Conservation (phyloP, 2,113 vertebrate genomes). For the Collichthys lucidus region DNA sequence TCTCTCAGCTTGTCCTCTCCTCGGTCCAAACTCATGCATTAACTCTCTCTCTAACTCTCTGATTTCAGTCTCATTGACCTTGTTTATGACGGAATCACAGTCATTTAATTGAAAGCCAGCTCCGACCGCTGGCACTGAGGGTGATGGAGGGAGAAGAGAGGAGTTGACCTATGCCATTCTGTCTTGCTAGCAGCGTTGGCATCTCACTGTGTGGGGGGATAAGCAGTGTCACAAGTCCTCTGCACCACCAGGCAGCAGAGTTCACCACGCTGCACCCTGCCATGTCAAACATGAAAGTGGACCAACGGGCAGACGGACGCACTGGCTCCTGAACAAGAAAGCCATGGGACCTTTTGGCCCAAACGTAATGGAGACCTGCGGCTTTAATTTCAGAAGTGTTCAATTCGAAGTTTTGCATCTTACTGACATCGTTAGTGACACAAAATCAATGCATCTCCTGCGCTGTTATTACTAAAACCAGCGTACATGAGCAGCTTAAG, state of each 20-base stretch:
- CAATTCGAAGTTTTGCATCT: constrained; percentile 7
- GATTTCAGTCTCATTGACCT: constrained; percentile 66
- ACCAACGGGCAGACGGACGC: constrained; percentile 38
- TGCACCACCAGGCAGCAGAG: constrained; percentile 45
- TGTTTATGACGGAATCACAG: constrained; percentile 73
- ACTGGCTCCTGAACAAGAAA: constrained; percentile 33
- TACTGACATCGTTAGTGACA: constrained; percentile 1
- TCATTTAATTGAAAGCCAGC: constrained; percentile 70
- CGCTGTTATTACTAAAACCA: background rate
- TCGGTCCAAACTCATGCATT: constrained; percentile 13
- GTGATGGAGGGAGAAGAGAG: constrained; percentile 54
- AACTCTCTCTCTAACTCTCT: constrained; percentile 2
- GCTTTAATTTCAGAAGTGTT: constrained; percentile 8
- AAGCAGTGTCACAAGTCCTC: constrained; percentile 60
- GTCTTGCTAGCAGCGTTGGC: constrained; percentile 41
- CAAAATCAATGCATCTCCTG: background rate
- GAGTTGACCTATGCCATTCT: constrained; percentile 63
- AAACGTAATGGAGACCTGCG: background rate
- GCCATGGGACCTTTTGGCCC: constrained; percentile 11
- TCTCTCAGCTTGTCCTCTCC: constrained; percentile 31
- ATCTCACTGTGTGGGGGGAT: constrained; percentile 37
- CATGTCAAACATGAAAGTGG: constrained; percentile 58
- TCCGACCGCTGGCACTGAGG: constrained; percentile 47
- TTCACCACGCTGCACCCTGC: constrained; percentile 42
- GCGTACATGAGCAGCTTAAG: background rate